Evolutionary conservation across 1,140 invertebrate genomes (phyloP).

Genomic region (Lepidotrigona ventralis): DNA sequence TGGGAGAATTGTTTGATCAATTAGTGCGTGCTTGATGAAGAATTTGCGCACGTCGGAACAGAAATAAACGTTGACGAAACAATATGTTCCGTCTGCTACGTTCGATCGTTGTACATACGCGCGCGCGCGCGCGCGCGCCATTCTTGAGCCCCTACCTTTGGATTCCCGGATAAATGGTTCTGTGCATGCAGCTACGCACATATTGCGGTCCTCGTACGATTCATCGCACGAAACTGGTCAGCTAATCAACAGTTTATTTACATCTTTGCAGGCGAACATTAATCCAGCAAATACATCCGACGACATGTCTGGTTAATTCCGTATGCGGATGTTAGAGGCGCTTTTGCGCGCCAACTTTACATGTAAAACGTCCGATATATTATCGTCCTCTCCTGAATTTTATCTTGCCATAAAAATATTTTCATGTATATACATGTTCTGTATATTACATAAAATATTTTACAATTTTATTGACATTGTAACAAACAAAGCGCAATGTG

Average conservation of each 20-base stretch:
- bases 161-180: slow-evolving; percentile 57
- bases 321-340: slow-evolving; percentile 29
- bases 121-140: neutral
- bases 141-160: slow-evolving; percentile 67
- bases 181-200: slow-evolving; percentile 64
- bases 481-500: no score
- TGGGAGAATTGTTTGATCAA: neutral
- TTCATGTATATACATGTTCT: no score
- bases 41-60: slow-evolving; percentile 30
- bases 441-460: no score
- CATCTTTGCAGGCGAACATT: slow-evolving; percentile 65
- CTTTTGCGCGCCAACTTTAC: slow-evolving; percentile 10
- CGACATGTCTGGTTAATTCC: slow-evolving; percentile 69
- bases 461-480: no score
- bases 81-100: slow-evolving; percentile 12
- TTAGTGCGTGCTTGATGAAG: slow-evolving; percentile 14
- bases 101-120: neutral
- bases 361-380: no score
- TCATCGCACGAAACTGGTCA: slow-evolving; percentile 67
- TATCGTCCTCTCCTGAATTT: neutral
- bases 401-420: no score
- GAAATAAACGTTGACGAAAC: neutral
- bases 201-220: slow-evolving; percentile 64
- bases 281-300: slow-evolving; percentile 59
- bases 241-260: slow-evolving; percentile 73